Percentiles rank a stretch among this genome's conserved stretches.
These are phyloP conservation scores for Epinotia demarniana DNA, from an alignment of 2,888 invertebrate species.

Conservation along the genomic window DNA sequence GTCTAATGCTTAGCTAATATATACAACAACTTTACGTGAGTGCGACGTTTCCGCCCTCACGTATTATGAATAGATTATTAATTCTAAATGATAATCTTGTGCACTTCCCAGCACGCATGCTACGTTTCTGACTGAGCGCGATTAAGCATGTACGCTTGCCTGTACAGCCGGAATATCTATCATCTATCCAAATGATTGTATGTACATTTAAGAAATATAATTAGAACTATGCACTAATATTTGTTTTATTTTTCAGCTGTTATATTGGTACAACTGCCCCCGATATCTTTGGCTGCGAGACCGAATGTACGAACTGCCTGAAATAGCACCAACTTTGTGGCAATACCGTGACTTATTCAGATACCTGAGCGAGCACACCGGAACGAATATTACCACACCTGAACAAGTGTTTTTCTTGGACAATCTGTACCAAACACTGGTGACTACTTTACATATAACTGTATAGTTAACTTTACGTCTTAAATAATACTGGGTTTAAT, in stretches of 20 bases:
- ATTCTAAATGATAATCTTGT: too few relatives aligned
- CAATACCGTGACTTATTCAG: conserved; percentile 66
- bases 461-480: conserved; percentile 12
- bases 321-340: conserved; percentile 61
- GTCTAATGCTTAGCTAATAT: too few relatives aligned
- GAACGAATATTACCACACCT: conserved; percentile 68
- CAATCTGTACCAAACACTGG: conserved; percentile 79
- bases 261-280: conserved; percentile 79
- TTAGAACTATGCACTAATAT: neutral
- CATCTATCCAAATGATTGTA: neutral
- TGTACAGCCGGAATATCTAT: too few relatives aligned
- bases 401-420: conserved; percentile 78
- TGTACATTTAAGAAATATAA: neutral
- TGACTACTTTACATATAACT: conserved; percentile 52
- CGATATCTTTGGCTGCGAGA: conserved; percentile 67
- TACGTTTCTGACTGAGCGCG: too few relatives aligned
- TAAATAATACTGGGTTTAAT: conserved; percentile 15
- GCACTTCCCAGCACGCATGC: too few relatives aligned
- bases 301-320: conserved; percentile 62
- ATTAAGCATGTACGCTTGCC: too few relatives aligned
- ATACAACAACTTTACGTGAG: too few relatives aligned
- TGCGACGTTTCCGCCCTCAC: too few relatives aligned
- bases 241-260: conserved; percentile 64
- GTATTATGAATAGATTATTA: too few relatives aligned
- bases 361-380: conserved; percentile 64